Evolutionary conservation across 2,797 vertebrate genomes (phyloP).

Genomic region (Anniella stebbinsi): DNA sequence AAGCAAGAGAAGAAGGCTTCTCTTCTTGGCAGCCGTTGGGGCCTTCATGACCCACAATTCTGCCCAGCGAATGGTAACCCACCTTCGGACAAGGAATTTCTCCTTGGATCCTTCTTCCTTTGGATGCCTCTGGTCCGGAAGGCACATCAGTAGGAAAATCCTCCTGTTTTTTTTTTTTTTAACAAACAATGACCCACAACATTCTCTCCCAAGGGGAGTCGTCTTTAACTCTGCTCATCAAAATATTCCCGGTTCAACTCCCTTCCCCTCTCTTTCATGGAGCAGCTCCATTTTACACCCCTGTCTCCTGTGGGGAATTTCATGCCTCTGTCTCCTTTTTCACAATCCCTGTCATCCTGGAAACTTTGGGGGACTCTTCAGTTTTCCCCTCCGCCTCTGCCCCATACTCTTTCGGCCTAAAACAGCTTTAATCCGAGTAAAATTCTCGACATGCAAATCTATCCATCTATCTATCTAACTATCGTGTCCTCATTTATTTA

Average conservation of each 20-base stretch:
- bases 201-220: too few species aligned
- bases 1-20: accelerated
- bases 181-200: not conserved
- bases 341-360: too few species aligned
- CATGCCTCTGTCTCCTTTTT: too few species aligned
- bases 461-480: not conserved
- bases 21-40: too few species aligned
- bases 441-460: not conserved
- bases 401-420: not conserved
- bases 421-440: not conserved
- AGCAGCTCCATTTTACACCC: not conserved
- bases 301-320: not conserved
- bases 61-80: too few species aligned
- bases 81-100: too few species aligned
- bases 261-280: not conserved
- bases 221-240: too few species aligned
- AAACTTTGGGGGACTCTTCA: not conserved
- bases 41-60: too few species aligned
- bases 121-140: not conserved
- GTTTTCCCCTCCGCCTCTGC: not conserved
- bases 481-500: too few species aligned
- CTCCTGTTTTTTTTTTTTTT: not conserved
- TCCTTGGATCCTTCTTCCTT: not conserved
- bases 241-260: too few species aligned
- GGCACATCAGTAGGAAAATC: too few species aligned